These are phyloP conservation scores for Petrocephalus zakoni DNA, from an alignment of 2,113 vertebrate genomes.

Conservation along the genomic window DNA sequence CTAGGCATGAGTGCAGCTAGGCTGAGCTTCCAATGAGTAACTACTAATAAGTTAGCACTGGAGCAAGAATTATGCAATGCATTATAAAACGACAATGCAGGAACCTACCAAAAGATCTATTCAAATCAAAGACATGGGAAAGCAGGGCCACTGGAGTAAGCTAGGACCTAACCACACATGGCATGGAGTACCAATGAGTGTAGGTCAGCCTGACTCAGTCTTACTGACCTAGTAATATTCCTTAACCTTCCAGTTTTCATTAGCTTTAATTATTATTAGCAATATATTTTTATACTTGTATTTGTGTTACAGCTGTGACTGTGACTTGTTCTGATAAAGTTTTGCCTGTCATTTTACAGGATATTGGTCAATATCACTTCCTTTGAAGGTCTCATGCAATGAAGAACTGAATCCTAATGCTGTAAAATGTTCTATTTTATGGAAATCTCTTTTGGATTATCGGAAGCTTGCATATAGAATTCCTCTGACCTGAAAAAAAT, in stretches of 20 bases:
- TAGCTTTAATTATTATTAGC: background rate
- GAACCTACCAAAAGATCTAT: background rate
- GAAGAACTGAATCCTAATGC: background rate
- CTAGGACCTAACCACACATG: background rate
- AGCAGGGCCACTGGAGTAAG: background rate
- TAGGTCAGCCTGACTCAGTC: background rate
- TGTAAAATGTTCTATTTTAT: background rate
- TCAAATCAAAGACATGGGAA: background rate
- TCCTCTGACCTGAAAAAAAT: background rate
- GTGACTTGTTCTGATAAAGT: background rate
- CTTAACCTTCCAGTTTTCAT: background rate
- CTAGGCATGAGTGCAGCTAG: background rate
- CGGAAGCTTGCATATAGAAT: background rate
- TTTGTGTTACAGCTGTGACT: background rate
- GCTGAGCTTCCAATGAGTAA: background rate
- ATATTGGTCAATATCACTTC: background rate
- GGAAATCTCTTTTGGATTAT: too few relatives aligned
- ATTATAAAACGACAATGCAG: background rate
- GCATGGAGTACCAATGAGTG: background rate
- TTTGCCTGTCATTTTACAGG: background rate
- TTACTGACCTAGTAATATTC: background rate
- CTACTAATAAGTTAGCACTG: background rate
- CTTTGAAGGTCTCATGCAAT: background rate
- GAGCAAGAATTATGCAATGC: background rate
- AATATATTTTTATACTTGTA: background rate